Evolutionary conservation across 2,113 vertebrate genomes (phyloP).

Genomic region (Dicentrarchus labrax): DNA sequence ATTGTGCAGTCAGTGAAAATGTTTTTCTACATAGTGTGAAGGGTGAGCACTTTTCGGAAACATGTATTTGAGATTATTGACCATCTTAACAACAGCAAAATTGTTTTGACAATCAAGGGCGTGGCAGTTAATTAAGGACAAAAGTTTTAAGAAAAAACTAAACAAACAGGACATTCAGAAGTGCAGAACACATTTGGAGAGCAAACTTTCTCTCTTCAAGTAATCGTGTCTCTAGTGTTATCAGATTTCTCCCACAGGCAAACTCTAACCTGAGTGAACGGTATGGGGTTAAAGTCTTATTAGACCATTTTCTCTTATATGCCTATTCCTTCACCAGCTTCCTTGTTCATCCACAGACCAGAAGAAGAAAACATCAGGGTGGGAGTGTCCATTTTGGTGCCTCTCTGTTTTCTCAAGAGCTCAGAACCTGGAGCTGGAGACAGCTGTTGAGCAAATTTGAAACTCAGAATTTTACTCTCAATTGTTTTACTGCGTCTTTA

Average conservation of each 20-base stretch:
- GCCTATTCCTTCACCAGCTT: background rate
- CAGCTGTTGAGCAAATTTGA: conserved; percentile 1
- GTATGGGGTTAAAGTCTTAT: background rate
- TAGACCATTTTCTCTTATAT: background rate
- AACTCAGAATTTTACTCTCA: no score
- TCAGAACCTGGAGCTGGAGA: background rate
- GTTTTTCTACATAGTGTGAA: background rate
- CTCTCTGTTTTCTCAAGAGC: background rate
- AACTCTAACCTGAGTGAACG: background rate
- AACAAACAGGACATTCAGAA: background rate
- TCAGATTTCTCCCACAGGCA: background rate
- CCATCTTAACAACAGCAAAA: background rate
- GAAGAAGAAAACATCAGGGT: background rate
- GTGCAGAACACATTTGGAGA: background rate
- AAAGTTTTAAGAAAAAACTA: background rate
- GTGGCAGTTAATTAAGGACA: background rate
- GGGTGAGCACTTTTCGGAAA: no score
- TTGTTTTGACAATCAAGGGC: background rate
- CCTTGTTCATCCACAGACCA: background rate
- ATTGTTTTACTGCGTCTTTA: background rate
- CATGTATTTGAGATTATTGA: background rate
- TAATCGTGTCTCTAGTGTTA: background rate
- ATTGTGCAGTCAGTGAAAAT: background rate
- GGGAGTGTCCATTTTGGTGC: background rate
- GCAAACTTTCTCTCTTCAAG: background rate